Evolutionary conservation across 2,113 vertebrate species (phyloP).

Genomic region (Glareola pratincola): DNA sequence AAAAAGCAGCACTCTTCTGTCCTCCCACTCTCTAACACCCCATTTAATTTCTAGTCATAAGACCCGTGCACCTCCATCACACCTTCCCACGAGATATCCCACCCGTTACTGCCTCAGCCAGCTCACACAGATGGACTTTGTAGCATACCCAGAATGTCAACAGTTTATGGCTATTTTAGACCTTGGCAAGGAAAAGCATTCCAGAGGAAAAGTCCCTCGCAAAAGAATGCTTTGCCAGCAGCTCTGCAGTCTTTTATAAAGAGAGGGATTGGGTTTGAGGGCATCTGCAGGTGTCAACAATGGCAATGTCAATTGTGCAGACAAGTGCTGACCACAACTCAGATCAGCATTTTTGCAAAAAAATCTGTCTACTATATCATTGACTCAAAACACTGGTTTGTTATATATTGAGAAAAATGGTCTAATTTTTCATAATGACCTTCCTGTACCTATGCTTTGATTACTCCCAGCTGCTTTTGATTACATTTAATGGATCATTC

Average conservation of each 20-base stretch:
- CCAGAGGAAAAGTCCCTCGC: conserved; percentile 27
- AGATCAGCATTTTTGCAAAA: conserved; percentile 20
- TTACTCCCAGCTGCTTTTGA: not conserved
- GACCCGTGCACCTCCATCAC: conserved; percentile 27
- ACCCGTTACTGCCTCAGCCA: conserved; percentile 24
- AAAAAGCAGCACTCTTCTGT: conserved; percentile 47
- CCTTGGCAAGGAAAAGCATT: conserved; percentile 48
- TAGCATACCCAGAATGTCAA: conserved; percentile 29
- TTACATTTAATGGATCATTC: not conserved
- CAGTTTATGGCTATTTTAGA: conserved; percentile 59
- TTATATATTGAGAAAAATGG: not conserved
- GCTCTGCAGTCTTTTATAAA: not conserved
- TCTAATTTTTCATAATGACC: not conserved
- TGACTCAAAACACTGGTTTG: not conserved
- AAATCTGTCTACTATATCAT: not conserved
- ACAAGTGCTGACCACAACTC: conserved; percentile 32
- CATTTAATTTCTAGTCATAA: conserved; percentile 57
- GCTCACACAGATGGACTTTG: conserved; percentile 55
- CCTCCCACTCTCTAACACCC: conserved; percentile 55
- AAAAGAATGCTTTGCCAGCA: conserved; percentile 39
- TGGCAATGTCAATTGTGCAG: not conserved
- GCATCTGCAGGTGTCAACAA: conserved; percentile 24
- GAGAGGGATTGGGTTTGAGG: not conserved
- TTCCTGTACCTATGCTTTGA: not conserved
- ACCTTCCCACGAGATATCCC: conserved; percentile 52